Evolutionary conservation across 2,888 invertebrate genomes (phyloP), one percentile per base, ranked within the genome.

Genomic region (Syritta pipiens): DNA sequence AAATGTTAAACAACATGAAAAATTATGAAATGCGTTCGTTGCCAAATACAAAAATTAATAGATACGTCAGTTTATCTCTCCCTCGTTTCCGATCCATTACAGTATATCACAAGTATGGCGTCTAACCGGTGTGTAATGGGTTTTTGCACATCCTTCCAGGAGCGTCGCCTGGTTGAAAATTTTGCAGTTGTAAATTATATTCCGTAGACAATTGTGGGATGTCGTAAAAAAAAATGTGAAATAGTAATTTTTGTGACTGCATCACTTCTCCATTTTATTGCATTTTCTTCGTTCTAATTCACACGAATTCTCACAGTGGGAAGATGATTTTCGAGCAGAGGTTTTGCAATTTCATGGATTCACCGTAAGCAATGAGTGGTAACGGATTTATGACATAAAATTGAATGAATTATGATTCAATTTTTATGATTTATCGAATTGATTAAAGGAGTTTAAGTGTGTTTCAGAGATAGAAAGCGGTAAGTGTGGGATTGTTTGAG

Each of bases 361-460:
- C 9, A 9, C 48, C 37, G 37, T 37, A 48, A 30, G 62, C 60
- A 71, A 55, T 62, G 37, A 48, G 22, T 62, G 44, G 46, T 62
- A 53, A 62, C 37, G 26, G 32, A 49, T 51, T 51, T 51, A 44
- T 69, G 14, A 26, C 9, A 42, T 20, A 24, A 60, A 19, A n/a
- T 37, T 46, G 28, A 71, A 62, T 7, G 53, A 71, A 53, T 71
- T 71, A 71, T 62, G 62, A 62, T 55, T 71, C 40, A 71, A 71
- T 71, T 71, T 62, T 14, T 5, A 40, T 62, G 71, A 71, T 71
- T 62, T 62, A 71, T 71, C 22, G 46, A 28, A 46, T 37, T 53
- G 53, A 71, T 60, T 71, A n/a, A n/a, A n/a, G n/a, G n/a, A n/a
- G n/a, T n/a, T n/a, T n/a, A n/a, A n/a, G n/a, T n/a, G n/a, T n/a